Conservation (phyloP, 1,140 invertebrate species). For the Chionoecetes opilio region DNA sequence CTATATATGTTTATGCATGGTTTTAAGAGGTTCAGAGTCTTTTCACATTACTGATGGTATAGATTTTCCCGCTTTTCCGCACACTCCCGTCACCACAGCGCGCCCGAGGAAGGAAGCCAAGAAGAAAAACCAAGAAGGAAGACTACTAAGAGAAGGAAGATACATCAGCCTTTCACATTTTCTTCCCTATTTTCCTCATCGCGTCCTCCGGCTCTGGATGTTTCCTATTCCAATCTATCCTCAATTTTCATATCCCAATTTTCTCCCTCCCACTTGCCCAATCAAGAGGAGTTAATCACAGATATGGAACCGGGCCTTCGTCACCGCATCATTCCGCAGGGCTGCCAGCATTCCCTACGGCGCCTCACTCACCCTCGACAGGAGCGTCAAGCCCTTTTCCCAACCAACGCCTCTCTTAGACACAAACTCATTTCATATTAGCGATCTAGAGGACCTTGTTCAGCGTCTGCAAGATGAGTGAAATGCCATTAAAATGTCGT, state of each 20-base stretch:
- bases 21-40: too few species aligned
- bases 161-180: background rate
- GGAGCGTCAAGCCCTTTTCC: background rate
- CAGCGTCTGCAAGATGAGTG: background rate
- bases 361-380: background rate
- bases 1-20: too few species aligned
- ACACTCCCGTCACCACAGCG: background rate
- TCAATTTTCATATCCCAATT: conserved; percentile 78
- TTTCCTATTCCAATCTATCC: conserved; percentile 66
- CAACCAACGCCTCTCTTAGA: background rate
- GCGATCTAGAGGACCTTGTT: background rate
- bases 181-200: background rate
- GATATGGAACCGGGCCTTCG: conserved; percentile 68
- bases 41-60: too few species aligned
- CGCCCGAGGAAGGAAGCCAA: background rate
- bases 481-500: background rate
- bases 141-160: too few species aligned
- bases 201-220: background rate
- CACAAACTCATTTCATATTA: background rate
- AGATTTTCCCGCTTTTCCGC: too few species aligned
- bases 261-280: conserved; percentile 72
- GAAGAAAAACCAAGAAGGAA: background rate
- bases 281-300: conserved; percentile 78
- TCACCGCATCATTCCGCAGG: conserved; percentile 57
- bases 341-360: conserved; percentile 40